These are phyloP conservation scores for Metopolophium dirhodum DNA, from an alignment of 1,140 invertebrate genomes.

Conservation along the genomic window DNA sequence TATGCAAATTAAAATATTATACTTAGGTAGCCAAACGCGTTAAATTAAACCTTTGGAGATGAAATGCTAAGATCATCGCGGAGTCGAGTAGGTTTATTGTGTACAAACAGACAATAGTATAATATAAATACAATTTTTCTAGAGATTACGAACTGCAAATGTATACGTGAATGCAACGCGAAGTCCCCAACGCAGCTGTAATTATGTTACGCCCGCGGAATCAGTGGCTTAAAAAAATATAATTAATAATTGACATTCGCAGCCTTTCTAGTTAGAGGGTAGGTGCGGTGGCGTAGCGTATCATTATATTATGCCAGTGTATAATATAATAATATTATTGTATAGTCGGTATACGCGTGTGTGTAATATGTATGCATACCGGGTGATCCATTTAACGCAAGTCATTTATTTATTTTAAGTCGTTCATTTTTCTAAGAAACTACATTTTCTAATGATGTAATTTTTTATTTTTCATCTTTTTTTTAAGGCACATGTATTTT, in stretches of 20 bases:
- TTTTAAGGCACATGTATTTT: neutral
- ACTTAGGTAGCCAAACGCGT: neutral
- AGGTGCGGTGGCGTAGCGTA: neutral
- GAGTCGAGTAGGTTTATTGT: neutral
- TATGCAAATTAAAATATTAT: neutral
- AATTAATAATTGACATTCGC: constrained; percentile 43
- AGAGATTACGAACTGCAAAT: neutral
- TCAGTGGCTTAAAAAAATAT: constrained; percentile 37
- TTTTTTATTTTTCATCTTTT: too few relatives aligned
- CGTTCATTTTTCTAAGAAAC: too few relatives aligned
- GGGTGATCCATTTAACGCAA: neutral
- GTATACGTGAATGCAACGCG: neutral
- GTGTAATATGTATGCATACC: neutral
- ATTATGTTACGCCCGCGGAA: neutral
- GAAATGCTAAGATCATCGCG: neutral
- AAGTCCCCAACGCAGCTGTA: neutral
- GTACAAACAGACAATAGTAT: neutral
- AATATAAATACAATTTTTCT: neutral
- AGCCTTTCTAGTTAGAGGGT: neutral
- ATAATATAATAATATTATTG: neutral
- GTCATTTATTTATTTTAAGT: neutral
- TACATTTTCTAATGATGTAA: neutral
- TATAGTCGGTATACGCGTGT: neutral
- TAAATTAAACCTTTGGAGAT: neutral
- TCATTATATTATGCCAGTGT: neutral